Conservation (phyloP, 2,888 invertebrate species). For the Parnassius glacialis region DNA sequence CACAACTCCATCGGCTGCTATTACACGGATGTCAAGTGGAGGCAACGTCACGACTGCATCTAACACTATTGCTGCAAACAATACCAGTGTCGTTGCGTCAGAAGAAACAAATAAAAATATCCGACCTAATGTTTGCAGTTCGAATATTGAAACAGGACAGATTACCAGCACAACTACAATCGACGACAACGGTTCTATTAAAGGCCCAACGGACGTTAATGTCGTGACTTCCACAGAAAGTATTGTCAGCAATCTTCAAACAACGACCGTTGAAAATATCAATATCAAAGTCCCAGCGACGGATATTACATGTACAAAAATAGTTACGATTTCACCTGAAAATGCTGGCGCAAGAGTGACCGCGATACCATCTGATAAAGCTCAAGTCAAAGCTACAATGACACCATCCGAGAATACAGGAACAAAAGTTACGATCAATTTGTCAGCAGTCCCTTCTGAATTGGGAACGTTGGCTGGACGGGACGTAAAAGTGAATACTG, state of each 20-base stretch:
- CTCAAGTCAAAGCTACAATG: background rate
- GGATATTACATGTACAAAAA: background rate
- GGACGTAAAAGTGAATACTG: background rate
- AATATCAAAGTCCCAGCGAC: background rate
- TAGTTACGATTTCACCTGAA: background rate
- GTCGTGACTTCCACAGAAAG: background rate
- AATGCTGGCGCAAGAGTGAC: background rate
- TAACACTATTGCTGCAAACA: constrained; percentile 1
- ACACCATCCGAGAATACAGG: constrained; percentile 6
- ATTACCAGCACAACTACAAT: background rate
- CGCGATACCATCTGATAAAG: constrained; percentile 9
- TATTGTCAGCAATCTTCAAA: background rate
- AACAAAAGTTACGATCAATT: constrained; percentile 1
- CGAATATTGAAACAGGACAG: constrained; percentile 10
- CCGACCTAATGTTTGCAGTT: background rate
- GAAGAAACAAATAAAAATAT: background rate
- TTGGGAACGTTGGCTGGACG: background rate
- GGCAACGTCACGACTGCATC: background rate
- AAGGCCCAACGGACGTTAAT: background rate
- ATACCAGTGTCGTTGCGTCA: constrained; percentile 1
- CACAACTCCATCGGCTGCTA: background rate
- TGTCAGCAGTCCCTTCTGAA: constrained; percentile 1
- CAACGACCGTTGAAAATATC: background rate
- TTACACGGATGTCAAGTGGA: background rate
- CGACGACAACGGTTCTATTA: background rate